These are phyloP conservation scores for Alcedo atthis DNA, from an alignment of 2,797 vertebrate genomes.

Conservation along the genomic window DNA sequence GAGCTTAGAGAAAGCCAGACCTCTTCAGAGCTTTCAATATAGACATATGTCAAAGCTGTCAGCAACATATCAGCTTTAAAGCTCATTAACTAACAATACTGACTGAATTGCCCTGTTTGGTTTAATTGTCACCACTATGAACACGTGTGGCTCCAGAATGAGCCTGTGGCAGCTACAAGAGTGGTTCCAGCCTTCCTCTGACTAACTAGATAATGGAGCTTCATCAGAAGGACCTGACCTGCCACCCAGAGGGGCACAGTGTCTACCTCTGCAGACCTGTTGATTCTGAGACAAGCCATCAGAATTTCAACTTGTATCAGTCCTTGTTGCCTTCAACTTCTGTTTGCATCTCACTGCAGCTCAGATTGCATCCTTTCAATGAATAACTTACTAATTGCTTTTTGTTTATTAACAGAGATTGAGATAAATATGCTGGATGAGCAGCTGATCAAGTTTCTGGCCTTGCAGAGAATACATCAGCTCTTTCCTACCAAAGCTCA, in stretches of 20 bases:
- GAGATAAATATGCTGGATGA: constrained; percentile 93
- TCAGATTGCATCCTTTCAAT: neutral
- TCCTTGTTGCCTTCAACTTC: neutral
- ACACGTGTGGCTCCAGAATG: rapidly evolving
- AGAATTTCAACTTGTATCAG: neutral
- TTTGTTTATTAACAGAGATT: constrained; percentile 85
- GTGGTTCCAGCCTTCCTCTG: neutral
- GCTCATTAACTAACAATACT: neutral
- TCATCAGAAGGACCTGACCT: neutral
- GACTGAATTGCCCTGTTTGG: neutral
- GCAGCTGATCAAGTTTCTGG: constrained; percentile 94
- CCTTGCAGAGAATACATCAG: constrained; percentile 98
- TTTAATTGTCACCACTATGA: neutral
- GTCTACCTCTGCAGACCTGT: neutral
- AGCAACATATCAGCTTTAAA: neutral
- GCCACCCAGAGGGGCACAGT: neutral
- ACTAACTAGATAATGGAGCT: neutral
- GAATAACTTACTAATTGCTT: constrained; percentile 54
- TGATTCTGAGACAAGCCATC: neutral
- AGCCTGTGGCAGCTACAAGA: neutral
- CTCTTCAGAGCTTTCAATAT: neutral
- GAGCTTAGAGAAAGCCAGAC: constrained; percentile 9
- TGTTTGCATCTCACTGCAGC: neutral
- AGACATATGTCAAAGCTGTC: neutral
- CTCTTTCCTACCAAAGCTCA: constrained; percentile 90